Base-by-base conservation (phyloP, 2,888 invertebrate species). In the Drosophila kokeensis region DNA sequence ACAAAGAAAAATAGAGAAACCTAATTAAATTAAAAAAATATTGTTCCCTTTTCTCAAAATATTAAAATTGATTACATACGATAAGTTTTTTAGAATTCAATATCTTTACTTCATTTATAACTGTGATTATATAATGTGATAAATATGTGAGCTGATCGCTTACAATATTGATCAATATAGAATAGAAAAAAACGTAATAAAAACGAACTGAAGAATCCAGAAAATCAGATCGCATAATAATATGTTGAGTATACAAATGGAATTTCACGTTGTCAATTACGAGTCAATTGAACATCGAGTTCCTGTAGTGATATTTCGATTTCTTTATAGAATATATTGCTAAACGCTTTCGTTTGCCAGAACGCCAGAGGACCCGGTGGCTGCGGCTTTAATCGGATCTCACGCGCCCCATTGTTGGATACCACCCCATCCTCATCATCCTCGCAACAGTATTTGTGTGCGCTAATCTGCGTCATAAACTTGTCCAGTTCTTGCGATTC, bases 401-500 rank as follows among this genome's bases (percentile, higher is more conserved):
- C 24, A 1, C 34, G 49, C 32, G 30, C 30, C 8, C n/a, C 42
- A 4, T 29, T 15, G 5, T 27, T 42, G 21, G 45, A 13, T 5
- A 21, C 6, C 21, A 24, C 15, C 11, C 13, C 30, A 11, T 30
- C 18, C 2, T 15, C 15, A 27, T 69, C 81, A 62, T 83, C 82
- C 7, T 78, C 78, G 36, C 79, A 87, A 21, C 54, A 42, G 30
- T 69, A 62, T 64, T 89, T 84, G 32, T 71, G 53, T 1, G 32
- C 34, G 52, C 83, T 84, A 8, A 87, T 72, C 10, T 70, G 38
- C 3, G 32, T 55, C 13, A 81, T 48, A 50, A 84, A 89, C 13
- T 15, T 67, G 0, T 84, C 65, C 34, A 84, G 30, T 30, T 79
- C 67, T 11, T 32, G n/a, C 6, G 7, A 24, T 24, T 76, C 82